A percentile compares a stretch with the other conserved stretches of the same genome.
These are phyloP conservation scores for Norana najaformis DNA, from an alignment of 2,888 invertebrate genomes.

Conservation along the genomic window DNA sequence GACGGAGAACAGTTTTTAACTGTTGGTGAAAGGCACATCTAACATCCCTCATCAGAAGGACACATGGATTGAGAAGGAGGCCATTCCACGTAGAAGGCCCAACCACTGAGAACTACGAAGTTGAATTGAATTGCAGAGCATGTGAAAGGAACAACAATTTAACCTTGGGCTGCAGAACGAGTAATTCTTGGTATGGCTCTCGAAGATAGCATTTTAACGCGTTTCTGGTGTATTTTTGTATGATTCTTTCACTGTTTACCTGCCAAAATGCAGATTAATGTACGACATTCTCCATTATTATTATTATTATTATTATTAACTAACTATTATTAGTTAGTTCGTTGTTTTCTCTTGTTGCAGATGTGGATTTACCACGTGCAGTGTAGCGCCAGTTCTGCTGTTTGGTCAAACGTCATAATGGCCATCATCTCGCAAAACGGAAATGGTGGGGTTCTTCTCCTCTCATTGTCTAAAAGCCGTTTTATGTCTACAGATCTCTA, in stretches of 20 bases:
- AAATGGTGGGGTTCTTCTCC: conserved; percentile 44
- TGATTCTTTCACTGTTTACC: neutral
- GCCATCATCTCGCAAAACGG: conserved; percentile 50
- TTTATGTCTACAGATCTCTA: no score
- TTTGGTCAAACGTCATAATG: conserved; percentile 49
- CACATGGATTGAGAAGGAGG: no score
- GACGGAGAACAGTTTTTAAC: no score
- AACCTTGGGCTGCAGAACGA: no score
- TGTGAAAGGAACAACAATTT: no score
- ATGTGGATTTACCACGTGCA: conserved; percentile 48
- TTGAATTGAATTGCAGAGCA: no score
- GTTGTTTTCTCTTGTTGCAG: neutral
- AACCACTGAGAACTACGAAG: no score
- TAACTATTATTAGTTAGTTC: neutral
- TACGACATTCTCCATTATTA: neutral
- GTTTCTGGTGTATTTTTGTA: neutral
- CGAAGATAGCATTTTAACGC: neutral
- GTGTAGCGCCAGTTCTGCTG: conserved; percentile 50
- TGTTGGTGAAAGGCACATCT: no score
- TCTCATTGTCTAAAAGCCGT: neutral
- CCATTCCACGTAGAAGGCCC: no score
- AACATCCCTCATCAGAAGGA: no score
- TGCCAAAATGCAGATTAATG: neutral
- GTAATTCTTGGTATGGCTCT: neutral
- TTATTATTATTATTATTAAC: neutral